Evolutionary conservation across 2,797 vertebrate genomes (phyloP).

Genomic region (Rhadinocentrus ornatus): DNA sequence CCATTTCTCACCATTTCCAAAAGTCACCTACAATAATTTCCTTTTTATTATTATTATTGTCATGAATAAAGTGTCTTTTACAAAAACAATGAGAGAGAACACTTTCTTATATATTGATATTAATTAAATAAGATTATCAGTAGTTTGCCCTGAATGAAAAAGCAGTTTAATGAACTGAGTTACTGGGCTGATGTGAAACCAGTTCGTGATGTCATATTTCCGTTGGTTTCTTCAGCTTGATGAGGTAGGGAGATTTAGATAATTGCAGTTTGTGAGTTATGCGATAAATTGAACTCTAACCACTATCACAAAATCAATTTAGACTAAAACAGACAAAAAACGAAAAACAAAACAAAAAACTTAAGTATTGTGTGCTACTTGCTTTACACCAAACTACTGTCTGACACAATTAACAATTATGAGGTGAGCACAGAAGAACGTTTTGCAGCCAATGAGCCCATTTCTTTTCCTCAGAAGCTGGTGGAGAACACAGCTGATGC

Average conservation of each 20-base stretch:
- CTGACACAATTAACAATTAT: neutral
- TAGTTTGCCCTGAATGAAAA: neutral
- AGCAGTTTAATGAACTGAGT: neutral
- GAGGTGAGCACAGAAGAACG: neutral
- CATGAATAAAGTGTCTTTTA: neutral
- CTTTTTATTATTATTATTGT: neutral
- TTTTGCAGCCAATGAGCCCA: neutral
- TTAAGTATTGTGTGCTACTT: neutral
- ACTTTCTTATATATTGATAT: neutral
- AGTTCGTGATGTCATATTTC: neutral
- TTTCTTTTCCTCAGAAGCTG: conserved; percentile 3
- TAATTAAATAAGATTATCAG: neutral
- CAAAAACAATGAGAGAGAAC: neutral
- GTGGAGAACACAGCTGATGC: conserved; percentile 3
- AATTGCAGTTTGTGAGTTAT: neutral
- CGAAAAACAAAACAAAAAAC: neutral
- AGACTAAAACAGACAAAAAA: neutral
- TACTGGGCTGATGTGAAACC: neutral
- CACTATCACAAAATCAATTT: neutral
- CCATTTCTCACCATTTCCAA: neutral
- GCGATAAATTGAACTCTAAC: neutral
- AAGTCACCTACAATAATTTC: neutral
- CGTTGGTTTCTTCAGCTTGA: neutral
- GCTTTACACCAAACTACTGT: conserved; percentile 1
- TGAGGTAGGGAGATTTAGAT: neutral